Evolutionary conservation across 2,888 invertebrate species (phyloP).

Genomic region (Steinernema scapterisci): DNA sequence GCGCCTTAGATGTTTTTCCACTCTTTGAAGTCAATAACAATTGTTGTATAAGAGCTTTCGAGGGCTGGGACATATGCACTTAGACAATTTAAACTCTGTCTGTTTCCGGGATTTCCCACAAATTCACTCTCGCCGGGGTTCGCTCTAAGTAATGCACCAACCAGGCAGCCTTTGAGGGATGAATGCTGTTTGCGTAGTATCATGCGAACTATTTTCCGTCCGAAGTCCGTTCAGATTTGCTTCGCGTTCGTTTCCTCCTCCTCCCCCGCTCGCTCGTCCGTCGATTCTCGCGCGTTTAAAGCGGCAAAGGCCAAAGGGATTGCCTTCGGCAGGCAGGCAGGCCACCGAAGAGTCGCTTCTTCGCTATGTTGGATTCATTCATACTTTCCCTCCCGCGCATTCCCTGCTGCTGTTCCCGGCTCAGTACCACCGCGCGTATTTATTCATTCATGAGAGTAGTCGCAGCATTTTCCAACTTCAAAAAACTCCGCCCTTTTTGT

Average conservation of each 20-base stretch:
- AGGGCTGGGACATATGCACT: slow-evolving; percentile 7
- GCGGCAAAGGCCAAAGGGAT: slow-evolving; percentile 7
- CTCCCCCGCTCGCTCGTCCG: not conserved
- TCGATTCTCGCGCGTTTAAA: not conserved
- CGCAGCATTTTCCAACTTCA: slow-evolving; percentile 14
- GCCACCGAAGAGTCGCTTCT: not conserved
- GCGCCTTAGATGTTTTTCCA: not conserved
- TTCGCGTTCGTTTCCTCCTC: not conserved
- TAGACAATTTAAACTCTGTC: not conserved
- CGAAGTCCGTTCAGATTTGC: not conserved
- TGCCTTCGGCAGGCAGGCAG: slow-evolving; percentile 18
- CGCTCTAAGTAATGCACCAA: not conserved
- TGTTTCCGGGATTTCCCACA: not conserved
- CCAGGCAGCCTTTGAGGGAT: not conserved
- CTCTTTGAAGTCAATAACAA: slow-evolving; percentile 13
- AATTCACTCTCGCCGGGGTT: not conserved
- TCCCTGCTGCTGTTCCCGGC: not conserved
- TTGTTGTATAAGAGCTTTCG: slow-evolving; percentile 9
- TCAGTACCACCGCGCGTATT: slow-evolving; percentile 13
- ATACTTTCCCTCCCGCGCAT: slow-evolving; percentile 25
- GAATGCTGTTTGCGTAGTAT: not conserved
- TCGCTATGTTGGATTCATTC: slow-evolving; percentile 15
- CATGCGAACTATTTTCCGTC: not conserved
- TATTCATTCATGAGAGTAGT: slow-evolving; percentile 31
- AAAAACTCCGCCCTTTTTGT: slow-evolving; percentile 14